These are phyloP conservation scores for Drosophila tripunctata DNA, from an alignment of 2,888 invertebrate species.

Conservation along the genomic window DNA sequence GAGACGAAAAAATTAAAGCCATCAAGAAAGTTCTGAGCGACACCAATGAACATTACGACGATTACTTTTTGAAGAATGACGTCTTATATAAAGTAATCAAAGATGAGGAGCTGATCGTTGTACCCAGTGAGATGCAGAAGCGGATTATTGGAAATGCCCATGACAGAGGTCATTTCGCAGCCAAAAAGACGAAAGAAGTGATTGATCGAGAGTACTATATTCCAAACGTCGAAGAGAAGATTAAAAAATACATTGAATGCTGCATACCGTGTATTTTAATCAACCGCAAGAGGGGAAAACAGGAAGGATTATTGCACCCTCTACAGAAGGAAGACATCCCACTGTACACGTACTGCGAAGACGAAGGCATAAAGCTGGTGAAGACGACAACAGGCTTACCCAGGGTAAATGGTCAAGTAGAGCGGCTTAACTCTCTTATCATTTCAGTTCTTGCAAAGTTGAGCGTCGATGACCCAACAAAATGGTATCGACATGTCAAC, in stretches of 20 bases:
- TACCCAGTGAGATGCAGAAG: slow-evolving; percentile 27
- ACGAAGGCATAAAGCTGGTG: slow-evolving; percentile 68
- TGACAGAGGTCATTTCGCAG: slow-evolving; percentile 50
- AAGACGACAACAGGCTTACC: neutral
- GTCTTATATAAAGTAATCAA: slow-evolving; percentile 34
- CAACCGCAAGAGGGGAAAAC: slow-evolving; percentile 43
- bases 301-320: slow-evolving; percentile 28
- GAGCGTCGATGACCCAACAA: too few species aligned
- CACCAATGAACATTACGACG: slow-evolving; percentile 16
- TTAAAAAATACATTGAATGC: slow-evolving; percentile 28
- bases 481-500: neutral
- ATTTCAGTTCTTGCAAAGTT: too few species aligned
- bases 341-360: slow-evolving; percentile 62
- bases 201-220: slow-evolving; percentile 40
- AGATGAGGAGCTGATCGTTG: slow-evolving; percentile 34
- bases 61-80: slow-evolving; percentile 35
- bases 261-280: slow-evolving; percentile 40
- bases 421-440: too few species aligned
- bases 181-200: slow-evolving; percentile 37
- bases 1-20: slow-evolving; percentile 31
- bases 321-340: slow-evolving; percentile 41
- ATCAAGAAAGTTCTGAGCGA: too few species aligned
- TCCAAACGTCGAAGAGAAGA: slow-evolving; percentile 38
- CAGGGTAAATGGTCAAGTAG: too few species aligned
- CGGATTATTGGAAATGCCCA: slow-evolving; percentile 47